A percentile compares a stretch with the other conserved stretches of the same genome.
Evolutionary conservation across 2,113 vertebrate genomes (phyloP).

Genomic region (Hystrix cristata): DNA sequence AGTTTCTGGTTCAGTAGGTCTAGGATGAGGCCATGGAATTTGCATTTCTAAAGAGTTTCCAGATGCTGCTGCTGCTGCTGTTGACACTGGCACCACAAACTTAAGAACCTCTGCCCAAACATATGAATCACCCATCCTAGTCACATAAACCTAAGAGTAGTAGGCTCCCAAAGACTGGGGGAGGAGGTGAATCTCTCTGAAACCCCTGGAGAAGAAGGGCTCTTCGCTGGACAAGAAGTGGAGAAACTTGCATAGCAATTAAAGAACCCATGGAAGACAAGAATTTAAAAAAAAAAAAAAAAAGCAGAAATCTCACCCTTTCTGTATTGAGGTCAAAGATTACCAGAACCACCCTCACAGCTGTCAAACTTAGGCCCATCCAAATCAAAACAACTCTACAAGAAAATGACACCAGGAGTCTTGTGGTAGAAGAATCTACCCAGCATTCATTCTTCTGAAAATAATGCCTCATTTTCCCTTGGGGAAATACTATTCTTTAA

Average conservation of each 20-base stretch:
- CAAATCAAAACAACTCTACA: neutral
- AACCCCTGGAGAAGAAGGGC: neutral
- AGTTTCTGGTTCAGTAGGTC: slow-evolving; percentile 69
- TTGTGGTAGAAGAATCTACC: neutral
- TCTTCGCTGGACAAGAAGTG: neutral
- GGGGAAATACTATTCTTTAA: neutral
- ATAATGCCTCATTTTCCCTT: slow-evolving; percentile 6
- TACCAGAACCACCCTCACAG: neutral
- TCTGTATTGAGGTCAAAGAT: neutral
- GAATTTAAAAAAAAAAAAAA: neutral
- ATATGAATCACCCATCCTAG: slow-evolving; percentile 66
- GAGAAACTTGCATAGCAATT: neutral
- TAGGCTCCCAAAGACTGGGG: neutral
- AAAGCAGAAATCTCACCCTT: neutral
- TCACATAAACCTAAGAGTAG: slow-evolving; percentile 31
- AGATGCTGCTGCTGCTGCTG: slow-evolving; percentile 51
- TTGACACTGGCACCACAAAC: neutral
- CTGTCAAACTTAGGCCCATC: neutral
- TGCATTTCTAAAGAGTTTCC: slow-evolving; percentile 69
- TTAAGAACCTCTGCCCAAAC: slow-evolving; percentile 55
- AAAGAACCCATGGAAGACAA: slow-evolving; percentile 36
- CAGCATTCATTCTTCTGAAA: neutral
- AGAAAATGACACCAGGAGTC: neutral
- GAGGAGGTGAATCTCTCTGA: neutral
- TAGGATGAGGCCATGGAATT: slow-evolving; percentile 53